A percentile compares a stretch with the other conserved stretches of the same genome.
Evolutionary conservation across 2,797 vertebrate genomes (phyloP).

Genomic region (Bucorvus abyssinicus): DNA sequence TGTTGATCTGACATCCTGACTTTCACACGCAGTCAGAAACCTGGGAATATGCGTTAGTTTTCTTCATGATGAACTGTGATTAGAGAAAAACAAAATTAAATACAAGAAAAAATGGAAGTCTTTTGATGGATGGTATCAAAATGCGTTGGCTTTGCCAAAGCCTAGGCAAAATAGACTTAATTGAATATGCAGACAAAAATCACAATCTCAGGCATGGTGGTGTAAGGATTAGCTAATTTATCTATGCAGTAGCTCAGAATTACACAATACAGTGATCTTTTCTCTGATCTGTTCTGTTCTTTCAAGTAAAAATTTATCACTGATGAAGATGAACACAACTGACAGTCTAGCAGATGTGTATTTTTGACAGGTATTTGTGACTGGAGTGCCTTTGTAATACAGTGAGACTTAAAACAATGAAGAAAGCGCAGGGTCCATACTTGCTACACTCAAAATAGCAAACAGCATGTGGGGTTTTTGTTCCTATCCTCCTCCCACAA

Average conservation of each 20-base stretch:
- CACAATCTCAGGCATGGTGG: background rate
- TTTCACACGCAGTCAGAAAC: constrained; percentile 51
- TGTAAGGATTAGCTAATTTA: background rate
- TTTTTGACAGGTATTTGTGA: background rate
- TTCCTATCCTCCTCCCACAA: background rate
- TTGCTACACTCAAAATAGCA: background rate
- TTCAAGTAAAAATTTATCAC: background rate
- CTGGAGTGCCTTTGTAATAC: background rate
- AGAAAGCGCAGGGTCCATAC: background rate
- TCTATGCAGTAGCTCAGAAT: background rate
- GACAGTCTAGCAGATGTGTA: background rate
- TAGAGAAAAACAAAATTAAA: constrained; percentile 44
- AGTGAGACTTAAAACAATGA: background rate
- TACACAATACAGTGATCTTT: background rate
- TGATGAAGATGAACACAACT: background rate
- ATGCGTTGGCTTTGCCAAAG: background rate
- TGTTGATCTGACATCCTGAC: constrained; percentile 64
- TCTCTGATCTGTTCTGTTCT: background rate
- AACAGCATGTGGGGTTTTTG: background rate
- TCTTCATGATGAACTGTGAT: constrained; percentile 34
- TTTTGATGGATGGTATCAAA: background rate
- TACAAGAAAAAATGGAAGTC: background rate
- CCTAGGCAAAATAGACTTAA: background rate
- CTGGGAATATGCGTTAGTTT: constrained; percentile 53
- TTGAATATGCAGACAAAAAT: background rate